phyloP scores from a whole-genome alignment of 1,140 invertebrate species.

The Monochamus saltuarius region DNA sequence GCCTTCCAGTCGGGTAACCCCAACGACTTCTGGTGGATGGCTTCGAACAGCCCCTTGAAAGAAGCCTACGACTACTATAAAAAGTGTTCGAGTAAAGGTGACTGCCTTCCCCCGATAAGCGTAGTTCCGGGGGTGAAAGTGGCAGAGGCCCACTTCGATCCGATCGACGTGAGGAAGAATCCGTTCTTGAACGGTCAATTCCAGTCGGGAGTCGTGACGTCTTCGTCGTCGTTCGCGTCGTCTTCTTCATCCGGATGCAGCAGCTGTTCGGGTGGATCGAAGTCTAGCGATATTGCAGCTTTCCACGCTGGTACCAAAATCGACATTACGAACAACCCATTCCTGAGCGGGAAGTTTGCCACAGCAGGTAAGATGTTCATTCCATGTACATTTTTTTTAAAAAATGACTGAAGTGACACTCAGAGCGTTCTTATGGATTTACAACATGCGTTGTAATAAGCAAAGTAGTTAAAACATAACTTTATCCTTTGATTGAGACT shows the following conservation, averaged over 20 bases:
- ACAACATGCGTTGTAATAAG: too few species aligned
- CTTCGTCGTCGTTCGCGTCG: constrained; percentile 3
- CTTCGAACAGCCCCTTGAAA: constrained; percentile 57
- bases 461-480: too few species aligned
- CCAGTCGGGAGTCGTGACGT: constrained; percentile 5
- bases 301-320: constrained; percentile 23
- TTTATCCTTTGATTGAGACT: too few species aligned
- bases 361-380: constrained; percentile 28
- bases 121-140: constrained; percentile 17
- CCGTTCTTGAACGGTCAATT: constrained; percentile 41
- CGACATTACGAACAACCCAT: constrained; percentile 29
- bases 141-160: constrained; percentile 16
- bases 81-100: constrained; percentile 39
- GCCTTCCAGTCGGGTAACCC: constrained; percentile 10
- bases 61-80: constrained; percentile 47
- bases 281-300: neutral
- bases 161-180: constrained; percentile 46
- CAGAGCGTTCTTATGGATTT: too few species aligned
- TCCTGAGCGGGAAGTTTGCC: constrained; percentile 26
- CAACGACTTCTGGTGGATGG: constrained; percentile 56
- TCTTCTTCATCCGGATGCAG: constrained; percentile 11
- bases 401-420: too few species aligned
- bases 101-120: constrained; percentile 22
- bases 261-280: constrained; percentile 3
- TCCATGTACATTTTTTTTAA: neutral